These are phyloP conservation scores for Orchestia grillus DNA, from an alignment of 1,140 invertebrate species.

Conservation along the genomic window DNA sequence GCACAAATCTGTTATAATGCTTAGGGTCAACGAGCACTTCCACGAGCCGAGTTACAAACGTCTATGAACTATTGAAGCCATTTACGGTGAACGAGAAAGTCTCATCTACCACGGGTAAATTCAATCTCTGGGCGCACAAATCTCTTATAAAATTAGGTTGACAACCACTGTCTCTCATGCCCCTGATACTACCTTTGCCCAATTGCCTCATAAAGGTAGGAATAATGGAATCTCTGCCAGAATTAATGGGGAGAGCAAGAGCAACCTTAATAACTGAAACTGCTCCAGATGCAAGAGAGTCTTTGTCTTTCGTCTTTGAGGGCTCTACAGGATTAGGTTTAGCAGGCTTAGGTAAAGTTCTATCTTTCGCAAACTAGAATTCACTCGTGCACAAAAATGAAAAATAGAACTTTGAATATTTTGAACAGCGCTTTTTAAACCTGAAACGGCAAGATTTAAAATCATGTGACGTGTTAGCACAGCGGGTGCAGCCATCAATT, in stretches of 20 bases:
- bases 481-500: background rate
- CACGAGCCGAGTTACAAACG: background rate
- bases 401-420: background rate
- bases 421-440: background rate
- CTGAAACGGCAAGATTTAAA: background rate
- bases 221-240: too few relatives aligned
- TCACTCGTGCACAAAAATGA: background rate
- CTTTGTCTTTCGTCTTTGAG: background rate
- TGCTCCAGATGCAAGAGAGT: background rate
- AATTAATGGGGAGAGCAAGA: too few relatives aligned
- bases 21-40: background rate
- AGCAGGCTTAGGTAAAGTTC: too few relatives aligned
- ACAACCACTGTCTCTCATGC: constrained; percentile 26
- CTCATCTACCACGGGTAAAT: background rate
- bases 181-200: background rate
- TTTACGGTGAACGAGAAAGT: background rate
- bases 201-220: too few relatives aligned
- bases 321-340: background rate
- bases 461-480: background rate
- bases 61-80: background rate
- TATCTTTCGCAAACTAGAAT: background rate
- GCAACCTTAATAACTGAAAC: background rate
- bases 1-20: background rate
- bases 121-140: background rate
- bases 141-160: constrained; percentile 15